A percentile compares a stretch with the other conserved stretches of the same genome.
phyloP scores from a whole-genome alignment of 2,888 invertebrate genomes.

The Ypsolopha scabrella region DNA sequence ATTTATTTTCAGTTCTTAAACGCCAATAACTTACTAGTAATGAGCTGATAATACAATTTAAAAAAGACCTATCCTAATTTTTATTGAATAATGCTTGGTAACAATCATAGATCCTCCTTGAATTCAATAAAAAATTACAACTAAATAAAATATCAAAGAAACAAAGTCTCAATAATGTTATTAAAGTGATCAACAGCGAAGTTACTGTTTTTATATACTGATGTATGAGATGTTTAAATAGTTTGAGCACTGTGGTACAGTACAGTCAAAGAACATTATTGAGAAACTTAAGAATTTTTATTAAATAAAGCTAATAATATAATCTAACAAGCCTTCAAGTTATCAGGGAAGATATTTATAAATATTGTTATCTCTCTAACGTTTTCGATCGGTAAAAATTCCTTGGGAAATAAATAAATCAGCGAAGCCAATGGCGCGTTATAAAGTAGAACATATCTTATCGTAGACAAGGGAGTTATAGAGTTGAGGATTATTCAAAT shows the following conservation, averaged over 20 bases:
- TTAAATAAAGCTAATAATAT: constrained; percentile 61
- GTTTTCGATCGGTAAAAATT: neutral
- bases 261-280: constrained; percentile 26
- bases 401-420: neutral
- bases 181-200: too few species aligned
- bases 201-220: too few species aligned
- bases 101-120: constrained; percentile 63
- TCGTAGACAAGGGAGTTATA: neutral
- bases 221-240: too few species aligned
- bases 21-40: constrained; percentile 68
- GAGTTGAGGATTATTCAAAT: neutral
- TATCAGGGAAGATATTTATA: constrained; percentile 31
- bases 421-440: neutral
- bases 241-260: neutral
- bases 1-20: constrained; percentile 71
- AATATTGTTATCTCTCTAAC: neutral
- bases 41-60: constrained; percentile 69
- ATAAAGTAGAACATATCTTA: neutral
- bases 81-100: constrained; percentile 70
- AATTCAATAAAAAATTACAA: constrained; percentile 61
- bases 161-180: constrained; percentile 50
- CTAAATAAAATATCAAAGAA: constrained; percentile 48
- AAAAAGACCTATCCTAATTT: constrained; percentile 63
- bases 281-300: constrained; percentile 46
- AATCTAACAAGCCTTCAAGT: constrained; percentile 48